Percentiles rank a stretch among this genome's conserved stretches.
These are phyloP conservation scores for Microcebus ravelobensis DNA, from an alignment of 2,113 vertebrate genomes.

Conservation along the genomic window DNA sequence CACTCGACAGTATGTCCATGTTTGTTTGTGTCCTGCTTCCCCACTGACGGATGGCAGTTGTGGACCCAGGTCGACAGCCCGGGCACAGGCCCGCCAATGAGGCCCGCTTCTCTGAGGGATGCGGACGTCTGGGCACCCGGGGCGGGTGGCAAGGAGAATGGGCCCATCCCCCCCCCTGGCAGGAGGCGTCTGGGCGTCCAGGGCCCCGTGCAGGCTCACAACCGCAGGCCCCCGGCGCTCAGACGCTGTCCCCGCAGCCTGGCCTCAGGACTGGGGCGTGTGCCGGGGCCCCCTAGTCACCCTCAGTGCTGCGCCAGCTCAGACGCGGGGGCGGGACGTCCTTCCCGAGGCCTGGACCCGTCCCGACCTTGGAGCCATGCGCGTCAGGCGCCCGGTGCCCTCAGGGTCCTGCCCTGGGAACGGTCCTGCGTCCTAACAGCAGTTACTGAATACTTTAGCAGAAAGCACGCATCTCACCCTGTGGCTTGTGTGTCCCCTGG, in stretches of 20 bases:
- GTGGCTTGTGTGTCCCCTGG: neutral
- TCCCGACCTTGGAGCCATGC: neutral
- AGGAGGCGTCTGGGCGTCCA: neutral
- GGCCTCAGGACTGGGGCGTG: too few relatives aligned
- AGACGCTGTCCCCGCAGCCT: neutral
- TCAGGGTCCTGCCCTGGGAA: neutral
- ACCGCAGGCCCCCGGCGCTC: neutral
- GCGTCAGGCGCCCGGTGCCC: neutral
- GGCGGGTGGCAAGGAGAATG: neutral
- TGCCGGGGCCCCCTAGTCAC: neutral
- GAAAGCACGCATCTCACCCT: neutral
- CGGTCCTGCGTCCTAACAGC: neutral
- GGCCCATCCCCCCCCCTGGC: neutral
- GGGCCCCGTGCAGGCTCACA: neutral
- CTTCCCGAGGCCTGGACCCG: neutral
- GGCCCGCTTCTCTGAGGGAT: neutral
- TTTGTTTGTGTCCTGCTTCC: neutral
- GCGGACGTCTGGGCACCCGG: neutral
- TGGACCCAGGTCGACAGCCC: neutral
- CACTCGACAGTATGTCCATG: accelerated
- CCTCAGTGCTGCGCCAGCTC: neutral
- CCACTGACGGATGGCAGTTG: neutral
- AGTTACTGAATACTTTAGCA: neutral
- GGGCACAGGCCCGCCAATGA: neutral
- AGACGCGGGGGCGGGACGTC: accelerated